Evolutionary conservation across 2,113 vertebrate species (phyloP).

Genomic region (Mola mola): DNA sequence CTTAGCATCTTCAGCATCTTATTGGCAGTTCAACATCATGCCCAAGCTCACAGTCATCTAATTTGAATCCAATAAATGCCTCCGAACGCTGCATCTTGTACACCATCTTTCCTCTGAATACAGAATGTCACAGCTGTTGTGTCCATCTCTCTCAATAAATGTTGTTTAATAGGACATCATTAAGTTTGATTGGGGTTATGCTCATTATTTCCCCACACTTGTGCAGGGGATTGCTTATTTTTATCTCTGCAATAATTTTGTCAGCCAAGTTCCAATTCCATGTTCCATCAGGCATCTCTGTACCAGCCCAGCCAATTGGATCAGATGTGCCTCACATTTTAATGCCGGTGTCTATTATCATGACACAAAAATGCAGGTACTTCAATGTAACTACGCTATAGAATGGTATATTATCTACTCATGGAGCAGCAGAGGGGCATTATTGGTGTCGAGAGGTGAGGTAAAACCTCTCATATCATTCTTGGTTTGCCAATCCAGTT

Average conservation of each 20-base stretch:
- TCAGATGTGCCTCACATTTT: slow-evolving; percentile 46
- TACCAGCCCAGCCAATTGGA: slow-evolving; percentile 43
- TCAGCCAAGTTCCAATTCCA: slow-evolving; percentile 37
- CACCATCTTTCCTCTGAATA: slow-evolving; percentile 43
- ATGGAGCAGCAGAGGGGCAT: slow-evolving; percentile 39
- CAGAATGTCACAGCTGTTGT: slow-evolving; percentile 62
- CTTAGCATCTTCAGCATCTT: slow-evolving; percentile 21
- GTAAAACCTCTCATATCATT: slow-evolving; percentile 47
- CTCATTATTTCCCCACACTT: slow-evolving; percentile 58
- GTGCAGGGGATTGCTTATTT: slow-evolving; percentile 60
- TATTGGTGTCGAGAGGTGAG: slow-evolving; percentile 26
- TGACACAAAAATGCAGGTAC: slow-evolving; percentile 51
- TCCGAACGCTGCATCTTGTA: slow-evolving; percentile 42
- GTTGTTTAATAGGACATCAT: slow-evolving; percentile 61
- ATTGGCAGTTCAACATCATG: slow-evolving; percentile 35
- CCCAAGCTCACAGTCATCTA: slow-evolving; percentile 20
- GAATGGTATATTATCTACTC: slow-evolving; percentile 48
- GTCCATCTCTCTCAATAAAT: slow-evolving; percentile 61
- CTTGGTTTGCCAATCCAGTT: slow-evolving; percentile 48
- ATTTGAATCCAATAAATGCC: slow-evolving; percentile 54
- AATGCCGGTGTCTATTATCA: slow-evolving; percentile 63
- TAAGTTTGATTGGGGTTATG: slow-evolving; percentile 72
- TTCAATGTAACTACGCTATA: slow-evolving; percentile 51
- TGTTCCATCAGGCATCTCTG: slow-evolving; percentile 31
- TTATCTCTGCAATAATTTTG: slow-evolving; percentile 57